A percentile compares a stretch with the other conserved stretches of the same genome.
These are phyloP conservation scores for Premnoplex brunnescens DNA, from an alignment of 2,797 vertebrate genomes.

Conservation along the genomic window DNA sequence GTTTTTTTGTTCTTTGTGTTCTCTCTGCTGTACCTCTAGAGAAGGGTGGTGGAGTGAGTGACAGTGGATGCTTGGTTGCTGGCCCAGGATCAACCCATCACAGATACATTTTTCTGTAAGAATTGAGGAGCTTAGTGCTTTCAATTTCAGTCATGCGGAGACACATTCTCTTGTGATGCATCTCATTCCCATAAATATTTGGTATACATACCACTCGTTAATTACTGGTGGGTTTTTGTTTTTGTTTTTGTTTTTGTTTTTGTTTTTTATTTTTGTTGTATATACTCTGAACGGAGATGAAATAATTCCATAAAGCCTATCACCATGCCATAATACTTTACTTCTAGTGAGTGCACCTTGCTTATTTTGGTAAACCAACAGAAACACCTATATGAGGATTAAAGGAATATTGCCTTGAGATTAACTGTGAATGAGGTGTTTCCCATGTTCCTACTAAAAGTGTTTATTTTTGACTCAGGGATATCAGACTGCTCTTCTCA, in stretches of 20 bases:
- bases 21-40: background rate
- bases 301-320: background rate
- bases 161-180: background rate
- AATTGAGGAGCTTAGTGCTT: background rate
- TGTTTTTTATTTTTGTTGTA: background rate
- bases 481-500: background rate
- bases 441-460: background rate
- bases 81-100: background rate
- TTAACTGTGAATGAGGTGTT: background rate
- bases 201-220: background rate
- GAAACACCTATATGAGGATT: background rate
- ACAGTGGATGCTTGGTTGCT: background rate
- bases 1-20: background rate
- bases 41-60: background rate
- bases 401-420: background rate
- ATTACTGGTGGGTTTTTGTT: background rate
- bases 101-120: background rate
- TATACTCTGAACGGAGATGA: background rate
- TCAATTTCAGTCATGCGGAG: background rate
- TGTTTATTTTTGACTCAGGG: background rate
- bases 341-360: background rate
- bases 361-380: background rate
- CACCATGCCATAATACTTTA: background rate
- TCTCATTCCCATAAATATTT: background rate
- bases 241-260: background rate